phyloP scores from a whole-genome alignment of 2,797 vertebrate genomes.

The Crypturellus tataupa region DNA sequence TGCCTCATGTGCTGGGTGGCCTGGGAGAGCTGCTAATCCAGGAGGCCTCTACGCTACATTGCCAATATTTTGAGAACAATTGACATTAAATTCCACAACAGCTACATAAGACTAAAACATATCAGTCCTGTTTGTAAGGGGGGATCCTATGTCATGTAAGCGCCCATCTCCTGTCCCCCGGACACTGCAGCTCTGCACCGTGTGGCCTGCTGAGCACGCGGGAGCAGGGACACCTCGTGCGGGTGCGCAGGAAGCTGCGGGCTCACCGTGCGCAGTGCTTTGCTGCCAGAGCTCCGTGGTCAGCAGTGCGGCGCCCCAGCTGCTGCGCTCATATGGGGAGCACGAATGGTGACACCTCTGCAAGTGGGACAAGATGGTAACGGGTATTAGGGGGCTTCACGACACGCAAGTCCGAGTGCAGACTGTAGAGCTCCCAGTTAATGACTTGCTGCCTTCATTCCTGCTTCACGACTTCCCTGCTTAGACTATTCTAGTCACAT shows the following conservation, averaged over 20 bases:
- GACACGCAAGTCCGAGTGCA: neutral
- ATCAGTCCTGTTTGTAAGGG: neutral
- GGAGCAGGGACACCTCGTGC: rapidly evolving
- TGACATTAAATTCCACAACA: neutral
- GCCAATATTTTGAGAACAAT: neutral
- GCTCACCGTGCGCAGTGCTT: rapidly evolving
- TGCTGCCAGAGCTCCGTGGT: rapidly evolving
- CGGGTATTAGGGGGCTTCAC: neutral
- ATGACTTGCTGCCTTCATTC: constrained; percentile 32
- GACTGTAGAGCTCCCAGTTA: constrained; percentile 45
- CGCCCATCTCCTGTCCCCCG: rapidly evolving
- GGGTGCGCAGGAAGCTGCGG: rapidly evolving
- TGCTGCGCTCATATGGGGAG: rapidly evolving
- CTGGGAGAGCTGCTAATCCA: neutral
- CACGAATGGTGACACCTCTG: neutral
- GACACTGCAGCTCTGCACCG: rapidly evolving
- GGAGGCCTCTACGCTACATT: neutral
- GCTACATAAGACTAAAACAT: too few relatives aligned
- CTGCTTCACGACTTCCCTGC: neutral
- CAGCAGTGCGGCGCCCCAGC: rapidly evolving
- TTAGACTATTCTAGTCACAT: constrained; percentile 68
- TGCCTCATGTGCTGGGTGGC: neutral
- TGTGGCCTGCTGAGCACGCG: rapidly evolving
- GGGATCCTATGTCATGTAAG: rapidly evolving
- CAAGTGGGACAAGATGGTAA: neutral